These are phyloP conservation scores for Caprella mutica DNA, from an alignment of 2,888 invertebrate species.

Conservation along the genomic window DNA sequence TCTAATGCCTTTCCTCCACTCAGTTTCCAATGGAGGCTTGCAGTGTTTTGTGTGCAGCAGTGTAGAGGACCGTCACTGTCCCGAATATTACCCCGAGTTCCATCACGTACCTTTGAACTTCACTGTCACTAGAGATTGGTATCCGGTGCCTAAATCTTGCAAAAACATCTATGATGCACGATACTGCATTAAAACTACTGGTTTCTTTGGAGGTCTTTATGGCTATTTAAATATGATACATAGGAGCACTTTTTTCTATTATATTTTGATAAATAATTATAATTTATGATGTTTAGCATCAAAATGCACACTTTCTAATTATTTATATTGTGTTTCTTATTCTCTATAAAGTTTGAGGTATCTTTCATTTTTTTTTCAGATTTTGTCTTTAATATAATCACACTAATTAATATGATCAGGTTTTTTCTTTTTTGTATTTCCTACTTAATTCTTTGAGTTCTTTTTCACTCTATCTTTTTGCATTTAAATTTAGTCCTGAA, in stretches of 20 bases:
- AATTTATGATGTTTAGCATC: no score
- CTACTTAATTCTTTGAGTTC: no score
- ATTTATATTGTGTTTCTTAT: background rate
- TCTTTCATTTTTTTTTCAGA: background rate
- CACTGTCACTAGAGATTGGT: constrained; percentile 54
- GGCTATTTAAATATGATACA: background rate
- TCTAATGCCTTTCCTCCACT: no score
- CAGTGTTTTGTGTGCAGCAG: no score
- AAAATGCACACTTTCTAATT: no score
- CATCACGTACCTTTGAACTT: constrained; percentile 46
- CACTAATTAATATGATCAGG: no score
- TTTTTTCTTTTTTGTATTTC: no score
- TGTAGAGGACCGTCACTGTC: constrained; percentile 71
- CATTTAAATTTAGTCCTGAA: no score
- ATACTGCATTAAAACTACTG: constrained; percentile 78
- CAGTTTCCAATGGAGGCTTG: no score
- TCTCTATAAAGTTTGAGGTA: background rate
- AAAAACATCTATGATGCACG: constrained; percentile 62
- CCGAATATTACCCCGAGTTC: constrained; percentile 44
- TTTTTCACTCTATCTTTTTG: no score
- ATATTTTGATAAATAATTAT: no score
- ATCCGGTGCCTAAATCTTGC: constrained; percentile 50
- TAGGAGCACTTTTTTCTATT: background rate
- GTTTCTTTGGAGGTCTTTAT: constrained; percentile 51
- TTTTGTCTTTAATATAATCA: background rate